These are phyloP conservation scores for Arenaria interpres DNA, from an alignment of 2,113 vertebrate genomes.

Conservation along the genomic window DNA sequence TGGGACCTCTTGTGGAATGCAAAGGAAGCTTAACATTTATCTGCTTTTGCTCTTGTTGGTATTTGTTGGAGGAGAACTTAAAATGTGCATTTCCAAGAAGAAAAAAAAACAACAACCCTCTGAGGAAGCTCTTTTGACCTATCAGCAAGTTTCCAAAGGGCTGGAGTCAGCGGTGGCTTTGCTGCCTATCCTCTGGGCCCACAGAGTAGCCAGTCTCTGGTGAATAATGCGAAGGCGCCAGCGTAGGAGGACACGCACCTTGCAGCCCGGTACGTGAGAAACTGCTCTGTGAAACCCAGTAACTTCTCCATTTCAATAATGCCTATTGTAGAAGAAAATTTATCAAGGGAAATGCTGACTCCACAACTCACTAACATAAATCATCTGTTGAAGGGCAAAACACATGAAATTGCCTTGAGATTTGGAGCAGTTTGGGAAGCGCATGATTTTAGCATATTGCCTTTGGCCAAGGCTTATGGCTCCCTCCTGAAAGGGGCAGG, in stretches of 20 bases:
- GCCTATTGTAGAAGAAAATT: not conserved
- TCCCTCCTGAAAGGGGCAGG: not conserved
- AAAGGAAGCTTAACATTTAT: conserved; percentile 57
- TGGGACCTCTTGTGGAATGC: conserved; percentile 65
- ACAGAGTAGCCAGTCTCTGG: not conserved
- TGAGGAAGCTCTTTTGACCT: not conserved
- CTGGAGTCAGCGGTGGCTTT: not conserved
- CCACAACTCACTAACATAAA: not conserved
- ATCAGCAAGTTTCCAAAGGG: not conserved
- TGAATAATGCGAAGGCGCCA: not conserved
- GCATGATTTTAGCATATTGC: not conserved
- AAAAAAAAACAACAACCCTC: not conserved
- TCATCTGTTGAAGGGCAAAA: not conserved
- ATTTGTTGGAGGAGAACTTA: not conserved
- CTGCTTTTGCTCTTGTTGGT: not conserved
- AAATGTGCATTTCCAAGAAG: not conserved
- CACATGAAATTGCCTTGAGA: conserved; percentile 1
- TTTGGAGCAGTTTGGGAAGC: not conserved
- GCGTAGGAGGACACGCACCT: not conserved
- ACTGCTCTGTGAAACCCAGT: not conserved
- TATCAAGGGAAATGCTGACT: conserved; percentile 10
- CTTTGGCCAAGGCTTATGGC: not conserved
- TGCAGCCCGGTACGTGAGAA: not conserved
- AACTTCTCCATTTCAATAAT: not conserved
- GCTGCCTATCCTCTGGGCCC: not conserved